Evolutionary conservation across 1,140 invertebrate genomes (phyloP), one percentile per base, ranked within the genome.

Genomic region (Theocolax elegans): DNA sequence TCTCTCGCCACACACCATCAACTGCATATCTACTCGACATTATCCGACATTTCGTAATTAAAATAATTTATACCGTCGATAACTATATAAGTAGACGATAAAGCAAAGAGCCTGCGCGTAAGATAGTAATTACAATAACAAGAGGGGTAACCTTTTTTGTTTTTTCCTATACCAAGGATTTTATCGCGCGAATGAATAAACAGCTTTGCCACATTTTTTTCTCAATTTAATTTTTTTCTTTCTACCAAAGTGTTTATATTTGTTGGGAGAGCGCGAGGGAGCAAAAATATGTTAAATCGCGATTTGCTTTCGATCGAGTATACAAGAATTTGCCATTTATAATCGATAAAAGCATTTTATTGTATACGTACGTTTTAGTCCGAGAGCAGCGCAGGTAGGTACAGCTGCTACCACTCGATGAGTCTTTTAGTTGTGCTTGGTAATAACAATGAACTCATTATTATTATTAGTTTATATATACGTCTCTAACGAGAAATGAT

Each of bases 21-120:
- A 25, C 53, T 42, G 46, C 35, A 49, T 60, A 58, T 67, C 54
- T 59, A 40, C 62, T 31, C 62, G 48, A 42, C 25, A 54, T 72
- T 72, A 67, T 72, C 42, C 40, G 59, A 62, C 71, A 56, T 72
- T 69, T 58, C 62, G 58, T 69, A 69, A 73, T 73, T 73, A 64
- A 73, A 69, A 73, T 67, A 73, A 68, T 69, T 69, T 73, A 73
- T 67, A 65, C 31, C n/a, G 27, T 53, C 38, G 66, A 73, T 73
- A 73, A 70, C 54, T 54, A 70, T 63, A 63, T 70, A 56, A 63
- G 67, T 62, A 63, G 35, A 38, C 38, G 44, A 62, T 60, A 62
- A 69, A 69, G 25, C 21, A 62, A 54, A 53, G 48, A 48, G n/a
- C 56, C 35, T 12, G 21, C 29, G 27, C 13, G 19, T 19, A 63